Evolutionary conservation across 1,140 invertebrate genomes (phyloP), one percentile per base, ranked within the genome.

Genomic region (Philotrypesis tridentata): DNA sequence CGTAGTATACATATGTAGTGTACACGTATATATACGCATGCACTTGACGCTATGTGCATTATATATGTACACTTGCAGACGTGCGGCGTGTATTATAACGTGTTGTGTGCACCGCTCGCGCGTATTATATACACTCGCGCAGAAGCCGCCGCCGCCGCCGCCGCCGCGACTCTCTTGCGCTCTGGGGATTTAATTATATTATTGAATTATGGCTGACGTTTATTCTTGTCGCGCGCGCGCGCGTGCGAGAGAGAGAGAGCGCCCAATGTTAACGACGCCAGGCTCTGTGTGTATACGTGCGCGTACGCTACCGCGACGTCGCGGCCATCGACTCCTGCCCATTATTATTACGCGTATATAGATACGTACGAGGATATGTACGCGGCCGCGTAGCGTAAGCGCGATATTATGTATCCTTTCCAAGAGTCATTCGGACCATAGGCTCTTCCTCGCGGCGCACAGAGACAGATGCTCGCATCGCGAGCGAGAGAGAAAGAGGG

Each of bases 151-250:
- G n/a, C n/a, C n/a, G n/a, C n/a, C n/a, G n/a, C n/a, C n/a, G n/a
- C n/a, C n/a, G n/a, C n/a, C n/a, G n/a, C n/a, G n/a, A n/a, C n/a
- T n/a, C n/a, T n/a, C n/a, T n/a, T n/a, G n/a, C n/a, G 17, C 17
- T 27, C 89, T 86, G 87, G 89, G 87, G 84, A 82, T 90, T 88
- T 91, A 90, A 92, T 91, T 91, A 91, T 89, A 90, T 89, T 90
- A 90, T 91, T 91, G 89, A 90, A 91, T 92, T 90, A 90, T 87
- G 86, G 83, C 82, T 71, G 89, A 90, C 90, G 84, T 90, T 90
- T 89, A 91, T 91, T 89, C 87, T 89, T 87, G 87, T 88, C 87
- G 86, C 86, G 86, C 55, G 86, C 55, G 31, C 21, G 31, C 27
- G 67, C 27, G n/a, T n/a, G n/a, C n/a, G n/a, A n/a, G n/a, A n/a